A percentile compares a stretch with the other conserved stretches of the same genome.
These are phyloP conservation scores for Cyanistes caeruleus DNA, from an alignment of 2,113 vertebrate genomes.

Conservation along the genomic window DNA sequence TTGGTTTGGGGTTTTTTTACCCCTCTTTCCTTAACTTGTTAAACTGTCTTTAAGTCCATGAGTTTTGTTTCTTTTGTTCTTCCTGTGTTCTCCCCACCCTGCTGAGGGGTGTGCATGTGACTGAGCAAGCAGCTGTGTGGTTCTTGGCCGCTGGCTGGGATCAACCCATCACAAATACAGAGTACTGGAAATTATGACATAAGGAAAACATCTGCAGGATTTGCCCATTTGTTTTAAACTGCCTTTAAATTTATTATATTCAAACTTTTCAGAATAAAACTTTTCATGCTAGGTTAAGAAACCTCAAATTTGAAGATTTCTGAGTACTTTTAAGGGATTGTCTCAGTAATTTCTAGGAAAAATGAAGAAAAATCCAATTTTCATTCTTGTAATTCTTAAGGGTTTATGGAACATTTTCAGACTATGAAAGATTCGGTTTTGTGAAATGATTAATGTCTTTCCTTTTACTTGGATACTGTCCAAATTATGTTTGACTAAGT, in stretches of 20 bases:
- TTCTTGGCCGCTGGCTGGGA: neutral
- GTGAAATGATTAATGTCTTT: neutral
- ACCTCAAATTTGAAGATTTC: neutral
- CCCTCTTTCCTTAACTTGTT: neutral
- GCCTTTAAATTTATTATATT: neutral
- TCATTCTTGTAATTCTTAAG: neutral
- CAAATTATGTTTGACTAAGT: neutral
- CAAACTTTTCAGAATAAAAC: neutral
- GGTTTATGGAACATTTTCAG: neutral
- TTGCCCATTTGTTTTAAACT: neutral
- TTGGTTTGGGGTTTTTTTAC: accelerated
- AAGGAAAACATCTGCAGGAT: neutral
- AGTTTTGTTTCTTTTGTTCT: neutral
- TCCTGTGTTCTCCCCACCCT: neutral
- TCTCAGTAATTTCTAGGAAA: neutral
- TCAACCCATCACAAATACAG: neutral
- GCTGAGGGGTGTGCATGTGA: neutral
- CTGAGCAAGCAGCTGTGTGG: neutral
- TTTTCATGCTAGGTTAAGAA: neutral
- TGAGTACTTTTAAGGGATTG: neutral
- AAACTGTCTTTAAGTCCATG: neutral
- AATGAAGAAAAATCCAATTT: neutral
- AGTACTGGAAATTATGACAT: neutral
- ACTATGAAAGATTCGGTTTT: neutral
- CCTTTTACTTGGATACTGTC: neutral